A percentile compares a stretch with the other conserved stretches of the same genome.
Conservation (phyloP, 2,797 vertebrate genomes). For the Hyperoplus lanceolatus region DNA sequence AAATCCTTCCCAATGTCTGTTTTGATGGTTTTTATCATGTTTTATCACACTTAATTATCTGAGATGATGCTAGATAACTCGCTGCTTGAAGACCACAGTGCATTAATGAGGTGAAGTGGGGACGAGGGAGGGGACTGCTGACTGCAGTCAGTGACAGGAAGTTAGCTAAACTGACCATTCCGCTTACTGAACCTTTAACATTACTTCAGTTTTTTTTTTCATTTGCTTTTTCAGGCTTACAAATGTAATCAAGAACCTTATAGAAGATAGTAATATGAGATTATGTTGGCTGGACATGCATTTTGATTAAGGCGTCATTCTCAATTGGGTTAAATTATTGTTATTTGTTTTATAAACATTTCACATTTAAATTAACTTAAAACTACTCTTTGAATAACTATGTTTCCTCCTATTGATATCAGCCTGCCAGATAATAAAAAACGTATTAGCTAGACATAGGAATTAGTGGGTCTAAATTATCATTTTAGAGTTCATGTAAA, state of each 20-base stretch:
- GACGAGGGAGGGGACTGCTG: no score
- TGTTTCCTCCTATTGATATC: conserved; percentile 12
- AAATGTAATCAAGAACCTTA: conserved; percentile 65
- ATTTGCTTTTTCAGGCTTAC: conserved; percentile 59
- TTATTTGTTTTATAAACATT: neutral
- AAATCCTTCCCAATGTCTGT: no score
- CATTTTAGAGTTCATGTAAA: conserved; percentile 54
- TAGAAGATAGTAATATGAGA: conserved; percentile 39
- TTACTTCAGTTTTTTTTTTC: conserved; percentile 59
- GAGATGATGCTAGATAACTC: no score
- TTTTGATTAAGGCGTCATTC: conserved; percentile 6
- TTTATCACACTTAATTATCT: no score
- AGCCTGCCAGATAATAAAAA: conserved; percentile 5
- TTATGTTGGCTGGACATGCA: conserved; percentile 22
- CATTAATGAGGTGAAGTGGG: no score
- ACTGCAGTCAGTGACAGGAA: no score
- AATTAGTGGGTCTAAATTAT: conserved; percentile 44
- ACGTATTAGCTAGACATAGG: conserved; percentile 21
- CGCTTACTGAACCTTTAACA: conserved; percentile 25
- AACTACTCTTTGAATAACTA: neutral
- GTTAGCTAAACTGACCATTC: no score
- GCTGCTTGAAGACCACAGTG: no score
- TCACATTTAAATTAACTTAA: neutral
- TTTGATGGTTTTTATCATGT: no score
- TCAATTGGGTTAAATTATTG: neutral